Evolutionary conservation across 1,140 invertebrate species (phyloP).

Genomic region (Eueides isabella): DNA sequence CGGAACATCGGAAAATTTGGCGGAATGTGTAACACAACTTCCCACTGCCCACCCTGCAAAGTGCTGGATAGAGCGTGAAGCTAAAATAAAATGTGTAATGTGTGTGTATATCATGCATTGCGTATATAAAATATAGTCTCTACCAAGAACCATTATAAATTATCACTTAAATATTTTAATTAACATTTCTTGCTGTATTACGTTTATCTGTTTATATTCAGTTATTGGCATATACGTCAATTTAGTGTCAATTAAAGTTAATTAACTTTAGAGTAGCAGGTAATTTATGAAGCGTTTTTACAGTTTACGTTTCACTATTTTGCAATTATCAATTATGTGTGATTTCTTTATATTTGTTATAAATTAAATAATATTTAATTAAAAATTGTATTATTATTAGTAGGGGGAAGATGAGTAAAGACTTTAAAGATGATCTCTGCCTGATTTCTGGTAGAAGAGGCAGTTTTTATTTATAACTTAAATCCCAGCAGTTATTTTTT

Average conservation of each 20-base stretch:
- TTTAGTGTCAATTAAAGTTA: conserved; percentile 3
- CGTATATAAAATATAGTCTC: not conserved
- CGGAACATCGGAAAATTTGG: no score
- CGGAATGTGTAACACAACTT: no score
- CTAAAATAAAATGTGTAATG: no score
- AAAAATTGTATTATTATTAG: no score
- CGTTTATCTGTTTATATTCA: conserved; percentile 1
- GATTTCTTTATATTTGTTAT: not conserved
- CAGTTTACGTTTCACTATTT: not conserved
- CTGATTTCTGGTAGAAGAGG: no score
- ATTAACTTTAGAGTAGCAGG: not conserved
- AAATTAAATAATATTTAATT: not conserved
- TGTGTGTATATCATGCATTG: no score
- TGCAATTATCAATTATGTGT: not conserved
- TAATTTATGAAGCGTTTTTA: conserved; percentile 13
- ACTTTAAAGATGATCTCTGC: no score
- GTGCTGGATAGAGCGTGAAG: no score
- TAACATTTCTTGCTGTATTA: not conserved
- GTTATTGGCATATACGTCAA: conserved; percentile 10
- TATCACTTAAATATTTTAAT: not conserved
- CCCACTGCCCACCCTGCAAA: no score
- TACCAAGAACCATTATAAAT: not conserved
- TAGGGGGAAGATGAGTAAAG: no score
- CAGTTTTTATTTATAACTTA: no score
- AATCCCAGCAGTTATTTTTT: no score